Base-by-base conservation (phyloP, 2,888 invertebrate genomes). In the Physocephala rufipes region DNA sequence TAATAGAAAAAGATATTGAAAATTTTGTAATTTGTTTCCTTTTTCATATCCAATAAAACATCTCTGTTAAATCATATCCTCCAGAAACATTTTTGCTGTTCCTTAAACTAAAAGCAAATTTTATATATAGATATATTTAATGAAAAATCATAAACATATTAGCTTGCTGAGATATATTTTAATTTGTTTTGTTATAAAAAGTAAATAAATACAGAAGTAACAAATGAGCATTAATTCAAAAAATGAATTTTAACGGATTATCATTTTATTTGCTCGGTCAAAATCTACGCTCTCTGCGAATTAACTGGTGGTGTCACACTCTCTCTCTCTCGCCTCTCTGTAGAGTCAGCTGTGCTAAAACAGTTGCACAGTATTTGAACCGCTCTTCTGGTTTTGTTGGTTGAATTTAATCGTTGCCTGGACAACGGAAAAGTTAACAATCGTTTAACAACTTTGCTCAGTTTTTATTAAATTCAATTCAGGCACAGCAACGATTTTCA, bases 171-270 rank as follows among this genome's bases (percentile, higher is more conserved):
- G 75, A 75, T 74, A 71, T 75, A 74, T 72, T 74, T 67, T 73
- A 71, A 72, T 75, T 76, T 76, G 75, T 76, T 76, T 76, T 76
- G 76, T 76, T 76, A 75, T 74, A 66, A 58, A n/a, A 74, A 70
- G 65, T 45, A 74, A 74, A 72, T 73, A 76, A 74, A 73, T 66
- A 73, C 68, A 49, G 15, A n/a, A 49, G 49, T 49, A 55, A n/a
- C 36, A 71, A 61, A 63, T 53, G 64, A 55, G 15, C 49, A 49
- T n/a, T n/a, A 49, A 19, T 49, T 49, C 45, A n/a, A 3, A 49
- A 49, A n/a, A 2, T n/a, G 49, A 12, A 19, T 3, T 36, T 36
- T 36, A 7, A 4, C 36, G 5, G 19, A n/a, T n/a, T 19, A 21
- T 53, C 19, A 51, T 53, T 53, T 49, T 13, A 5, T 49, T 13